These are phyloP conservation scores for Leistus spinibarbis DNA, from an alignment of 2,888 invertebrate species.

Conservation along the genomic window DNA sequence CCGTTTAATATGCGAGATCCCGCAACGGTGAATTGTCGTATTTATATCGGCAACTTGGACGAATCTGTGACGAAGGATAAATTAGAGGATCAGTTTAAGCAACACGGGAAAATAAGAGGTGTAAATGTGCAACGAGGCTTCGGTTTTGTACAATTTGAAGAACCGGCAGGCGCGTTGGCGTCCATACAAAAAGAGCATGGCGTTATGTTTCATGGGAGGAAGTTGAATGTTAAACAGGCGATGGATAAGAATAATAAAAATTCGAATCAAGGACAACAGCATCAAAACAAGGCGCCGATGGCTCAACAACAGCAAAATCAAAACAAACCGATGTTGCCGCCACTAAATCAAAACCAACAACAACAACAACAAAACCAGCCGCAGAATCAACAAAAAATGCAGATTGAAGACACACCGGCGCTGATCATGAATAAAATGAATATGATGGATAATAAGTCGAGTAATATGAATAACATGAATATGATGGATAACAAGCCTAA, in stretches of 20 bases:
- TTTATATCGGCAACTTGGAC: conserved; percentile 82
- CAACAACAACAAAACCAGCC: neutral
- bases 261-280: neutral
- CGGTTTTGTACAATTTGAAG: conserved; percentile 86
- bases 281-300: neutral
- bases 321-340: neutral
- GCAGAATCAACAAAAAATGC: conserved; percentile 1
- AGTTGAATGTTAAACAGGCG: conserved; percentile 69
- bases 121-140: conserved; percentile 78
- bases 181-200: conserved; percentile 77
- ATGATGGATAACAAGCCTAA: too few relatives aligned
- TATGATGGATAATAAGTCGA: too few relatives aligned
- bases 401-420: neutral
- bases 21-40: conserved; percentile 72
- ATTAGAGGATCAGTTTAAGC: conserved; percentile 76
- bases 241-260: conserved; percentile 56
- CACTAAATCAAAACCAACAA: conserved; percentile 9
- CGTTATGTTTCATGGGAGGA: conserved; percentile 72
- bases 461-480: too few relatives aligned
- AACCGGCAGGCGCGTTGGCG: conserved; percentile 73
- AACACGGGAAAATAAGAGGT: conserved; percentile 74
- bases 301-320: neutral
- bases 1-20: conserved; percentile 72
- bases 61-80: conserved; percentile 64
- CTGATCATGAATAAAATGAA: too few relatives aligned